These are phyloP conservation scores for Pogoniulus pusillus DNA, from an alignment of 2,797 vertebrate genomes.

Conservation along the genomic window DNA sequence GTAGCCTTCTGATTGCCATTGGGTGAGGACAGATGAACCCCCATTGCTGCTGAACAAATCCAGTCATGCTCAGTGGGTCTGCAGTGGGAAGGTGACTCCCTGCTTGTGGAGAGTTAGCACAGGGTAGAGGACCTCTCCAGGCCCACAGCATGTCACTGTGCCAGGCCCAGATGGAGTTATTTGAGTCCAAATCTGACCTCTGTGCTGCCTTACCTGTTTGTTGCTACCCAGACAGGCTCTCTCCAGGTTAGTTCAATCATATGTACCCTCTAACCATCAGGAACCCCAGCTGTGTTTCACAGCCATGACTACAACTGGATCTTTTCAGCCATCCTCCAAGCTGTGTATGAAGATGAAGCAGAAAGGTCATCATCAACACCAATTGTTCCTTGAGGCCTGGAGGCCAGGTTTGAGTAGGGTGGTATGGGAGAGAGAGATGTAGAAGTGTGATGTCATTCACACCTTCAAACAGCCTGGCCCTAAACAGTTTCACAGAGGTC, in stretches of 20 bases:
- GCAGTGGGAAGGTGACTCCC: not conserved
- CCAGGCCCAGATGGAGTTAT: not conserved
- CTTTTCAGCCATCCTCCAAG: not conserved
- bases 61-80: too few species aligned
- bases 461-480: not conserved
- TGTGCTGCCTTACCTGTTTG: not conserved
- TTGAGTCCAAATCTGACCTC: not conserved
- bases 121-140: not conserved
- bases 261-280: not conserved
- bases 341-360: not conserved
- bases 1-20: not conserved
- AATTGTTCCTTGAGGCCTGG: not conserved
- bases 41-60: not conserved
- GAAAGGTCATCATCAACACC: not conserved
- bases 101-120: not conserved
- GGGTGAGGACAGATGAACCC: not conserved
- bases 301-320: not conserved
- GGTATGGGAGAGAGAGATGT: not conserved
- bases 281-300: not conserved
- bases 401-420: not conserved
- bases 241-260: not conserved
- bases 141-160: not conserved
- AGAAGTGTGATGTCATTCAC: not conserved
- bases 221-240: not conserved
- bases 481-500: not conserved